Conservation (phyloP, 1,140 invertebrate genomes). For the Mesaphorura yosii region DNA sequence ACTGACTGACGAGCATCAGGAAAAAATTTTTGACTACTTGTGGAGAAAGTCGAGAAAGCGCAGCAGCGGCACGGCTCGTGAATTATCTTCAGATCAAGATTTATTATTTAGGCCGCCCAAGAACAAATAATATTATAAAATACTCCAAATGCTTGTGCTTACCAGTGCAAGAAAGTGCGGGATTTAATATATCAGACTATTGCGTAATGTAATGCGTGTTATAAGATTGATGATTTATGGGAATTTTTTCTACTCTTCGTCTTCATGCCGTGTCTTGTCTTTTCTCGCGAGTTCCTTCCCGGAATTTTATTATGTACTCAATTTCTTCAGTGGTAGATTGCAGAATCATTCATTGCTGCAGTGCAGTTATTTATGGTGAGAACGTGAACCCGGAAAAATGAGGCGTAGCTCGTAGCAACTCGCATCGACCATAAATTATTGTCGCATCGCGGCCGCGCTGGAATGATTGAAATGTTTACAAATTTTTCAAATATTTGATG, state of each 20-base stretch:
- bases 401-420: background rate
- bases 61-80: constrained; percentile 15
- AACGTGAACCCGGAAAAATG: no score
- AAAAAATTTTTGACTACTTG: background rate
- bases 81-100: constrained; percentile 24
- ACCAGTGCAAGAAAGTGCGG: no score
- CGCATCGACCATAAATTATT: constrained; percentile 1
- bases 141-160: no score
- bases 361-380: no score
- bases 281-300: no score
- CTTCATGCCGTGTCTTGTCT: constrained; percentile 9
- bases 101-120: constrained; percentile 25
- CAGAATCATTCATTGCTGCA: no score
- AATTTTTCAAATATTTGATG: constrained; percentile 16
- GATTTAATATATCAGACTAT: no score
- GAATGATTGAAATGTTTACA: constrained; percentile 23
- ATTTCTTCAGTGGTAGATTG: no score
- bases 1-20: no score
- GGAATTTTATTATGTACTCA: no score
- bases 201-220: no score
- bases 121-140: constrained; percentile 28
- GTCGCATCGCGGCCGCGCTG: no score
- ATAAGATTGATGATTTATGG: constrained; percentile 27
- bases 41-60: constrained; percentile 18
- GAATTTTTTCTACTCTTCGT: constrained; percentile 9